Conservation (phyloP, 2,797 vertebrate species). For the Acrossocheilus fasciatus region DNA sequence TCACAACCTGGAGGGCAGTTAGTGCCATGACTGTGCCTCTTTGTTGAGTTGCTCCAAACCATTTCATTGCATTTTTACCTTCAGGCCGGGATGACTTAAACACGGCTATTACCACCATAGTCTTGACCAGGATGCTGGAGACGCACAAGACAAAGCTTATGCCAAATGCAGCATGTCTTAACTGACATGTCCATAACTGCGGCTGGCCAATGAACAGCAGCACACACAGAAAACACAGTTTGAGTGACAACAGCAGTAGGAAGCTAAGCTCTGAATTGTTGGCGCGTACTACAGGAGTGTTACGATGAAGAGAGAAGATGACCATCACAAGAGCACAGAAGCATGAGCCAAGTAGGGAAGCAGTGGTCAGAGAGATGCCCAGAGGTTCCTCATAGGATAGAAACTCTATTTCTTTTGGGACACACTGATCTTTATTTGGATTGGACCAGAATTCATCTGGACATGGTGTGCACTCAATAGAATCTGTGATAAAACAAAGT, state of each 20-base stretch:
- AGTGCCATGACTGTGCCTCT: slow-evolving; percentile 70
- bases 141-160: slow-evolving; percentile 60
- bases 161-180: slow-evolving; percentile 62
- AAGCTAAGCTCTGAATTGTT: slow-evolving; percentile 63
- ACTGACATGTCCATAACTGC: slow-evolving; percentile 58
- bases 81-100: slow-evolving; percentile 67
- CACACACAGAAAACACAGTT: slow-evolving; percentile 60
- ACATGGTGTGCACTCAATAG: slow-evolving; percentile 46
- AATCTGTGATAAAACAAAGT: slow-evolving; percentile 28
- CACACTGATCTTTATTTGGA: slow-evolving; percentile 30
- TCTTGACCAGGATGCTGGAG: slow-evolving; percentile 67
- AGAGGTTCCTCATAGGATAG: slow-evolving; percentile 52
- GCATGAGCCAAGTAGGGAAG: slow-evolving; percentile 48
- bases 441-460: slow-evolving; percentile 56
- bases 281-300: slow-evolving; percentile 52
- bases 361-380: slow-evolving; percentile 54
- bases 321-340: slow-evolving; percentile 28
- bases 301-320: slow-evolving; percentile 30
- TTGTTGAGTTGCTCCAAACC: slow-evolving; percentile 73
- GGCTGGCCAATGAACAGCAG: slow-evolving; percentile 60
- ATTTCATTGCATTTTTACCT: slow-evolving; percentile 64
- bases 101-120: slow-evolving; percentile 74
- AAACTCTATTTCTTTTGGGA: slow-evolving; percentile 54
- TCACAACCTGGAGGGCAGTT: slow-evolving; percentile 61
- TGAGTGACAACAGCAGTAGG: slow-evolving; percentile 53